Conservation (phyloP, 2,888 invertebrate species). For the Agrilus mali region DNA sequence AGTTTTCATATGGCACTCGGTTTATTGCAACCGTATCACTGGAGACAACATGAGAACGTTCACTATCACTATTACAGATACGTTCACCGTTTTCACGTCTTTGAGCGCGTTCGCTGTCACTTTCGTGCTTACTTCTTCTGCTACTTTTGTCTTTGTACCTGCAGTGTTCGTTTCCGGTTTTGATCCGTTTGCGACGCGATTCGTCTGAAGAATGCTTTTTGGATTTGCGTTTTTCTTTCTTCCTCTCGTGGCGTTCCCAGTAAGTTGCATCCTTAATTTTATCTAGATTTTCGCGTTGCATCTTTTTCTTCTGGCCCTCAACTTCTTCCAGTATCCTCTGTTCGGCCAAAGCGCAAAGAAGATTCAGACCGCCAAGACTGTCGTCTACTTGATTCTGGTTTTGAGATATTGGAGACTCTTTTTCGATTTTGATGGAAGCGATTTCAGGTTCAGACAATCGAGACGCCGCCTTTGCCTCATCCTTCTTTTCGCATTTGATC, state of each 20-base stretch:
- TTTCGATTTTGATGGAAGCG: conserved; percentile 19
- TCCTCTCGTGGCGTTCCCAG: conserved; percentile 20
- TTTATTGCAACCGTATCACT: conserved; percentile 6
- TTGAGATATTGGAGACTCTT: conserved; percentile 36
- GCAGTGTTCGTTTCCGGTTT: conserved; percentile 17
- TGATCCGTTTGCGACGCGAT: conserved; percentile 31
- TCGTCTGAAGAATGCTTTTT: conserved; percentile 26
- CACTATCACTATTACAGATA: conserved; percentile 10
- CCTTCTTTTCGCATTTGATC: conserved; percentile 10
- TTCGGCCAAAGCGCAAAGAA: conserved; percentile 74
- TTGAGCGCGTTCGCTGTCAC: conserved; percentile 8
- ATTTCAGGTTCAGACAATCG: conserved; percentile 11
- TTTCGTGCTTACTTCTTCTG: conserved; percentile 18
- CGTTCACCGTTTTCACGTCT: conserved; percentile 14
- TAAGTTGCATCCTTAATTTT: conserved; percentile 13
- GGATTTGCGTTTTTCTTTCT: conserved; percentile 37
- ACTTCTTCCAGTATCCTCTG: conserved; percentile 72
- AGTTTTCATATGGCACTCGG: conserved; percentile 1
- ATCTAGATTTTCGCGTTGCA: background rate
- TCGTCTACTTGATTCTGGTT: conserved; percentile 31
- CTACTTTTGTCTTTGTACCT: conserved; percentile 18
- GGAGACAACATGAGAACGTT: background rate
- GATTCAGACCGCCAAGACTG: conserved; percentile 52
- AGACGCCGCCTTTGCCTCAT: conserved; percentile 25
- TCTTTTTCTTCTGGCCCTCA: conserved; percentile 27